Evolutionary conservation across 1,140 invertebrate species (phyloP), one percentile per base, ranked within the genome.

Genomic region (Lasioglossum baleicum): DNA sequence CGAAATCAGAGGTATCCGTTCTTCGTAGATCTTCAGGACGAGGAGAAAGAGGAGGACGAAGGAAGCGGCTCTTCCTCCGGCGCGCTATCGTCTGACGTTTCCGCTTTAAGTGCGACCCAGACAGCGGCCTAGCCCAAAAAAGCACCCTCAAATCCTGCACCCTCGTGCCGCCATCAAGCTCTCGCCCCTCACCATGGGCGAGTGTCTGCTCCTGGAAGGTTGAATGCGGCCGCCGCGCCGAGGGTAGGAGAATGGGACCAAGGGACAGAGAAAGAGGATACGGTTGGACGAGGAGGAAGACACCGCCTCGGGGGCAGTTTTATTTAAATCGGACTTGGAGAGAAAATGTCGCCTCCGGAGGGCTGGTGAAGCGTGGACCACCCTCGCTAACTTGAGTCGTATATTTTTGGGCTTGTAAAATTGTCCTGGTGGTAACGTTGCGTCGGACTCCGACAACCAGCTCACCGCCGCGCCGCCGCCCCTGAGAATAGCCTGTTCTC

Each of bases 81-180:
- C 31, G 13, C 53, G 61, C 35, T 56, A 64, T 53, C 77, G 81
- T 75, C 82, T 85, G 86, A 87, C 80, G 88, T 86, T 87, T 90
- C 88, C 87, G 77, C 88, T 90, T 90, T 90, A 90, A 90, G 80
- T 80, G 82, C 87, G 88, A 90, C 88, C 87, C 89, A 89, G 89
- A 90, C 89, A 88, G 87, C 68, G 75, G 31, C 82, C 31, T 51
- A 66, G 78, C 64, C 77, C 82, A 80, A 86, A 89, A 90, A 90
- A 64, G 6, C 51, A 63, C 63, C 69, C 70, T 70, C 81, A 79
- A 64, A 73, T 77, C 56, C 78, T 74, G 13, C 63, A 70, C 81
- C 70, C 51, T 53, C n/a, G n/a, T 22, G 66, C 26, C 75, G 42
- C 51, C 44, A 7, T 51, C 48, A 20, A 26, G 15, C 42, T 58